Evolutionary conservation across 2,888 invertebrate genomes (phyloP).

Genomic region (Serripes groenlandicus): DNA sequence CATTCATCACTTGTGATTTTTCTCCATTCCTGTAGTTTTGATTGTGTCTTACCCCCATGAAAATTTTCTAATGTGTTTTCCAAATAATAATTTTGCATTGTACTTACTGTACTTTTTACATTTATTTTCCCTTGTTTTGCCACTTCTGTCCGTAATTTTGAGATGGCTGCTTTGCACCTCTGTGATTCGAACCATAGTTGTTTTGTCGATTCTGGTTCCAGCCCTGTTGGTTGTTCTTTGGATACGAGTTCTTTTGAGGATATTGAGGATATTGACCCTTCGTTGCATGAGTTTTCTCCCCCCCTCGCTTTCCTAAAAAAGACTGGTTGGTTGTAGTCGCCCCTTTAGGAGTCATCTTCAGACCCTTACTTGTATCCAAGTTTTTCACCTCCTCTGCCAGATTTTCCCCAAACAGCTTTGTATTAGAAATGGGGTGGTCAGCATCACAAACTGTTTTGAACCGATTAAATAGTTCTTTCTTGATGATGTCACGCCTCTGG

Average conservation of each 20-base stretch:
- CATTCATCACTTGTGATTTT: slow-evolving; percentile 25
- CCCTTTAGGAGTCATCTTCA: slow-evolving; percentile 1
- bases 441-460: slow-evolving; percentile 24
- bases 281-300: neutral
- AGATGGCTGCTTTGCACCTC: neutral
- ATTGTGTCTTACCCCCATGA: slow-evolving; percentile 25
- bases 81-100: neutral
- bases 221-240: neutral
- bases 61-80: slow-evolving; percentile 22
- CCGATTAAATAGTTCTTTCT: slow-evolving; percentile 21
- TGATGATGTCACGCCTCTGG: slow-evolving; percentile 17
- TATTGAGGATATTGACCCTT: too few relatives aligned
- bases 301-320: slow-evolving; percentile 30
- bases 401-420: slow-evolving; percentile 32
- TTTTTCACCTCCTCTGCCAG: slow-evolving; percentile 20
- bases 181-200: neutral
- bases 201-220: neutral
- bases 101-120: slow-evolving; percentile 24
- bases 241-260: too few relatives aligned
- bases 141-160: neutral
- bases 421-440: slow-evolving; percentile 27
- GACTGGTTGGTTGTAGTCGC: slow-evolving; percentile 8
- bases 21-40: slow-evolving; percentile 16
- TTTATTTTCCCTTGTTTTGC: neutral
- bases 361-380: too few relatives aligned